phyloP scores from a whole-genome alignment of 2,797 vertebrate genomes.

The Zalophus californianus region DNA sequence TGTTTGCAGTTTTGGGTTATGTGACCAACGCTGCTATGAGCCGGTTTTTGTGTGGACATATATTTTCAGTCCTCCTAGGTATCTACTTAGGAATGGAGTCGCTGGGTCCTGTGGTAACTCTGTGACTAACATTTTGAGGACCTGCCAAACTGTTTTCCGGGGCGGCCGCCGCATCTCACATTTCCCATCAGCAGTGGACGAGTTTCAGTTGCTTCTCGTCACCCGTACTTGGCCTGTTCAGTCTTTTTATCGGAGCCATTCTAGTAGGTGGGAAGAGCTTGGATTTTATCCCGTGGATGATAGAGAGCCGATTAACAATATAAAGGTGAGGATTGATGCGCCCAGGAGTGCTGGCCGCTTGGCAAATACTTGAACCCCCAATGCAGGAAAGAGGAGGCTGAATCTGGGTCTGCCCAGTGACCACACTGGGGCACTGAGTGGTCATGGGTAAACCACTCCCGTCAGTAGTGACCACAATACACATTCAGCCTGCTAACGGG shows the following conservation, averaged over 20 bases:
- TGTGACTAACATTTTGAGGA: not conserved
- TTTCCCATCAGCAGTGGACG: not conserved
- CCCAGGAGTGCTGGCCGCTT: not conserved
- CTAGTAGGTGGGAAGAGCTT: not conserved
- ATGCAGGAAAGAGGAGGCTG: not conserved
- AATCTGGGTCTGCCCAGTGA: not conserved
- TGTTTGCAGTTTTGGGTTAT: not conserved
- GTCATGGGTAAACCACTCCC: not conserved
- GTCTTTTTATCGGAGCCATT: not conserved
- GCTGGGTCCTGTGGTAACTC: not conserved
- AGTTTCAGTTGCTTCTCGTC: not conserved
- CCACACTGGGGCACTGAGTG: not conserved
- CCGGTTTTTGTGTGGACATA: not conserved
- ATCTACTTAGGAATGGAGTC: not conserved
- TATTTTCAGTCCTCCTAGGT: not conserved
- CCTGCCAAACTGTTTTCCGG: not conserved
- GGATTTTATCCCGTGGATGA: not conserved
- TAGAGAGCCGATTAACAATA: not conserved
- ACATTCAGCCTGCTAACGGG: slow-evolving; percentile 37
- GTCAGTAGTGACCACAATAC: not conserved
- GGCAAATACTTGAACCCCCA: not conserved
- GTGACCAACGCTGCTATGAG: not conserved
- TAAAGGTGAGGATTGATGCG: not conserved
- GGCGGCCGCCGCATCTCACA: not conserved
- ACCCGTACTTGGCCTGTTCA: not conserved